Conservation (phyloP, 2,113 vertebrate species). For the Astatotilapia flaviijosephi region DNA sequence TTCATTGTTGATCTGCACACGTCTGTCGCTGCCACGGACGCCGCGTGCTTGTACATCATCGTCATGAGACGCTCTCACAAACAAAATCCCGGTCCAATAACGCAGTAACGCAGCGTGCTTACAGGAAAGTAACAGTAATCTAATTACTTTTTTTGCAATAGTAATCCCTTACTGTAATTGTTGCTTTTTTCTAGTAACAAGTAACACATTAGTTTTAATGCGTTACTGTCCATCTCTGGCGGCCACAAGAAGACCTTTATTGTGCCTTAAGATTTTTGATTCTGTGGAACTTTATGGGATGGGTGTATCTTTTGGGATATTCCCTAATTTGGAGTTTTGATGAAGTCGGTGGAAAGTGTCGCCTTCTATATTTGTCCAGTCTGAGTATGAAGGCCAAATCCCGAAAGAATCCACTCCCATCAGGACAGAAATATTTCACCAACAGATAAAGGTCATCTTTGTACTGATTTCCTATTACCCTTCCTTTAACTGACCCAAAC, state of each 20-base stretch:
- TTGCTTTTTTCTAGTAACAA: neutral
- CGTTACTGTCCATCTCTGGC: fast-evolving
- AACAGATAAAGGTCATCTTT: neutral
- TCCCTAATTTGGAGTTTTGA: neutral
- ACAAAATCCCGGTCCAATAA: neutral
- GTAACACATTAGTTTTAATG: neutral
- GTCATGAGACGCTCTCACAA: neutral
- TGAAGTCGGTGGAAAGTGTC: fast-evolving
- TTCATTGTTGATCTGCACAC: neutral
- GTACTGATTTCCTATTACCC: neutral
- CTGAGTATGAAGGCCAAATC: neutral
- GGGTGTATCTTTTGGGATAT: fast-evolving
- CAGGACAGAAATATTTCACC: neutral
- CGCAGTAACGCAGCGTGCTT: neutral
- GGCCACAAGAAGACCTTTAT: fast-evolving
- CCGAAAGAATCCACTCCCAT: neutral
- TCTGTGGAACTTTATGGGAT: neutral
- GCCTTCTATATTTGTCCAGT: fast-evolving
- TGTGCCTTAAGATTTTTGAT: neutral
- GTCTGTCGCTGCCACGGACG: neutral
- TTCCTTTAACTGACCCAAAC: neutral
- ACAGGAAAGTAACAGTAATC: neutral
- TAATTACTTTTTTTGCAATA: neutral
- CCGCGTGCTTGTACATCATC: no score
- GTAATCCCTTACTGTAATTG: neutral